Base-by-base conservation (phyloP, 2,888 invertebrate genomes). In the Panzeria rudis region DNA sequence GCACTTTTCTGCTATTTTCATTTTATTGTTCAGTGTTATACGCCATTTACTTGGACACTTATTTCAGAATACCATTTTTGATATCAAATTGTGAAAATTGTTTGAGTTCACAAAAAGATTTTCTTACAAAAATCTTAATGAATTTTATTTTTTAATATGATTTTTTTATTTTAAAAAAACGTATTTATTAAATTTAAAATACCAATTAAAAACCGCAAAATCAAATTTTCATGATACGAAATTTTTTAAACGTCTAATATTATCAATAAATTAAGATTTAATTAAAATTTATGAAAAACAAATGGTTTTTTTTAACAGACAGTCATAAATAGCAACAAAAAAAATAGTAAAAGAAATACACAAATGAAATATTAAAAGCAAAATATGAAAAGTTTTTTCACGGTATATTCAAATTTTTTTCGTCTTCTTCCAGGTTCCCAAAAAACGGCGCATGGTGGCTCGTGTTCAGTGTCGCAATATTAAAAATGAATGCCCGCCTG, bases 391-490 rank as follows among this genome's bases (percentile, higher is more conserved):
- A 25, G 29, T 25, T 1, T 64, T 64, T 38, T 50, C 66, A 59
- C 11, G 41, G 6, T 13, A 17, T 61, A 20, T 32, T 50, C 2
- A 29, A 29, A 50, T 50, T 17, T 80, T 66, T 66, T 82, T 83
- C 59, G 20, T 69, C 87, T 86, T 88, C 86, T 93, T 93, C 76
- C 93, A 98, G 98, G 95, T 97, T 87, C 97, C 97, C 92, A 97
- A 97, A 93, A 97, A 98, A 91, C 94, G 97, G 47, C 94, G 97
- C 86, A 95, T 97, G 88, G 95, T 97, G 84, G 98, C 97, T n/a
- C 95, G 96, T 90, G 97, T 97, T 32, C 96, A 96, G 88, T 98
- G 98, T 92, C 95, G 96, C 88, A 98, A 97, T 92, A 97, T 98
- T 87, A 98, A 97, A 93, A 96, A 96, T 91, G 97, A 98, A 91